Evolutionary conservation across 2,797 vertebrate species (phyloP).

Genomic region (Schizopygopsis malacanthus): DNA sequence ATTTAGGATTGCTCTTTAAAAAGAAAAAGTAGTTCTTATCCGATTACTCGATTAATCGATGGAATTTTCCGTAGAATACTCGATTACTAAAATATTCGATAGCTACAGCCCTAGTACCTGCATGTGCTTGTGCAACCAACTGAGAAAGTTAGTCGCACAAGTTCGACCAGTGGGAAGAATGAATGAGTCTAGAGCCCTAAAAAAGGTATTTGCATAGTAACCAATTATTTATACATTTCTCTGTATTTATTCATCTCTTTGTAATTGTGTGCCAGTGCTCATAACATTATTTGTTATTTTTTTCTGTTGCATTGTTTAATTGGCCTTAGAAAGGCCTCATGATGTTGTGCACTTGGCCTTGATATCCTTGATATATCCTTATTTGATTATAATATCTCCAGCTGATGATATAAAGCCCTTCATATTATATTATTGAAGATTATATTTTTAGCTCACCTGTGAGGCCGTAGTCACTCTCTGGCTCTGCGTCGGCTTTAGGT

Average conservation of each 20-base stretch:
- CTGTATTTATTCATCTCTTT: background rate
- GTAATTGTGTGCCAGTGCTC: background rate
- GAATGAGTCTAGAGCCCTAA: too few species aligned
- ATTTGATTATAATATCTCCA: constrained; percentile 9
- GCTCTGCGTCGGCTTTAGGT: background rate
- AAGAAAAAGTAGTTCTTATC: too few species aligned
- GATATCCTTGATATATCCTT: background rate
- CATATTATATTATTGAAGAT: background rate
- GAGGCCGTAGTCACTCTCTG: background rate
- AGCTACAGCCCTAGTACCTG: too few species aligned
- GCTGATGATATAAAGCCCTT: background rate
- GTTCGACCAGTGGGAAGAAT: too few species aligned
- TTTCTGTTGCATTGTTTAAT: background rate
- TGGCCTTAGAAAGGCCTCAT: background rate
- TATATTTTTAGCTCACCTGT: constrained; percentile 4
- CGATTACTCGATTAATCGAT: too few species aligned
- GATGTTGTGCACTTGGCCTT: background rate
- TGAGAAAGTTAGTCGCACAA: too few species aligned
- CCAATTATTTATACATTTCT: background rate
- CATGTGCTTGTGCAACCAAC: too few species aligned
- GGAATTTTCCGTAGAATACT: too few species aligned
- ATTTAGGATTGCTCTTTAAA: too few species aligned
- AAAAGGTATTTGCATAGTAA: background rate
- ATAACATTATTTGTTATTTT: background rate
- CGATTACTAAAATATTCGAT: too few species aligned